Conservation (phyloP, 2,888 invertebrate species). For the Craniophora ligustri region DNA sequence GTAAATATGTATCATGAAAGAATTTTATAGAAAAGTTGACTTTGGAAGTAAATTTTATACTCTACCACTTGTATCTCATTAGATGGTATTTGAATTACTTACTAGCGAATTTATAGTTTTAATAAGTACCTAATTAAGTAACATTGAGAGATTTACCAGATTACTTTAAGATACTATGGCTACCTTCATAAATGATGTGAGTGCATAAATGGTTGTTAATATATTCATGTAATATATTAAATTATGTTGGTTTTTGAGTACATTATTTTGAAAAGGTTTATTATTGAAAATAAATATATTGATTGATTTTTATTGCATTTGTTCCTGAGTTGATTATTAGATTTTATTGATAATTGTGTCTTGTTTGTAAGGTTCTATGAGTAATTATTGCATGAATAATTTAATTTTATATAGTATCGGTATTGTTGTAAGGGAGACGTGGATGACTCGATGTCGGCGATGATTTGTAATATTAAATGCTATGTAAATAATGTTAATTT, state of each 20-base stretch:
- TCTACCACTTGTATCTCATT: slow-evolving; percentile 88
- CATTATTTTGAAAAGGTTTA: slow-evolving; percentile 80
- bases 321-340: slow-evolving; percentile 88
- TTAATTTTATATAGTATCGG: slow-evolving; percentile 74
- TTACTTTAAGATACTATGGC: slow-evolving; percentile 84
- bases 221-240: slow-evolving; percentile 85
- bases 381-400: slow-evolving; percentile 81
- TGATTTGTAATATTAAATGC: slow-evolving; percentile 28
- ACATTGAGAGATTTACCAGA: slow-evolving; percentile 87
- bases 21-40: slow-evolving; percentile 70
- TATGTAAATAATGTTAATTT: slow-evolving; percentile 60
- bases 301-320: slow-evolving; percentile 88
- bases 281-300: slow-evolving; percentile 74
- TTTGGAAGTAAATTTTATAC: slow-evolving; percentile 82
- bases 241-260: slow-evolving; percentile 80
- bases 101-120: slow-evolving; percentile 87
- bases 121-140: slow-evolving; percentile 76
- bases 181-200: slow-evolving; percentile 82
- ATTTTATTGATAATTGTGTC: slow-evolving; percentile 83
- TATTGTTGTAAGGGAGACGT: slow-evolving; percentile 73
- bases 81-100: slow-evolving; percentile 85
- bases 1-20: slow-evolving; percentile 77
- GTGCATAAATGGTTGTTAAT: slow-evolving; percentile 84
- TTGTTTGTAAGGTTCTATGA: slow-evolving; percentile 78
- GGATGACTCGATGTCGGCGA: slow-evolving; percentile 56